phyloP scores from a whole-genome alignment of 2,888 invertebrate species.

The Acronicta alni region DNA sequence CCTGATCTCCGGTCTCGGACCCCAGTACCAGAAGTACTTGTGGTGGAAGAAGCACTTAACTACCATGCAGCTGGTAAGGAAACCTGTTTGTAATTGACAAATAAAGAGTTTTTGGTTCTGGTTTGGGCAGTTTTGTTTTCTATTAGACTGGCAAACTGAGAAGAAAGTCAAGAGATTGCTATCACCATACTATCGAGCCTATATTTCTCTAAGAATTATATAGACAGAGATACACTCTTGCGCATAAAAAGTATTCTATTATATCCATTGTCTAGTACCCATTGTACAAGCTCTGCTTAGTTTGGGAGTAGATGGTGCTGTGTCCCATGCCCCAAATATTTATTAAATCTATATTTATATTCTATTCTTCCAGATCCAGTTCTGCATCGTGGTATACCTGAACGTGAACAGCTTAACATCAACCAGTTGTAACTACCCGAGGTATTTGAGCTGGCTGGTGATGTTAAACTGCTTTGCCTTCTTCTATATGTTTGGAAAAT shows the following conservation, averaged over 20 bases:
- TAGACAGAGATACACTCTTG: too few relatives aligned
- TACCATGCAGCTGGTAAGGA: constrained; percentile 93
- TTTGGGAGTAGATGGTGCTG: too few relatives aligned
- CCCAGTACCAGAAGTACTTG: constrained; percentile 94
- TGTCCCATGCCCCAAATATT: too few relatives aligned
- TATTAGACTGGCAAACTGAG: too few relatives aligned
- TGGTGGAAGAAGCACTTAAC: constrained; percentile 99
- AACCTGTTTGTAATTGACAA: background rate
- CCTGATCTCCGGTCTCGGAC: constrained; percentile 95
- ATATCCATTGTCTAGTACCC: too few relatives aligned
- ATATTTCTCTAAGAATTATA: too few relatives aligned
- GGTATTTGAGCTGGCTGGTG: constrained; percentile 89
- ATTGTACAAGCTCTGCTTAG: too few relatives aligned
- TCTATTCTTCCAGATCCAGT: constrained; percentile 89
- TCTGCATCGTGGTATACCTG: constrained; percentile 91
- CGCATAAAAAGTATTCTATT: too few relatives aligned
- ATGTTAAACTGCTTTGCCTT: constrained; percentile 90
- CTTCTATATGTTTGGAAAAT: constrained; percentile 92
- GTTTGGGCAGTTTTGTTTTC: too few relatives aligned
- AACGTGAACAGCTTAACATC: constrained; percentile 87
- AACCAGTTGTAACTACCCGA: constrained; percentile 91
- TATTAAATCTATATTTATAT: background rate
- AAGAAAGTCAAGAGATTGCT: too few relatives aligned
- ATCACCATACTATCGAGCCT: too few relatives aligned
- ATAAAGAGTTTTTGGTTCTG: too few relatives aligned